These are phyloP conservation scores for Clarias magur DNA, from an alignment of 2,113 vertebrate genomes.

Conservation along the genomic window DNA sequence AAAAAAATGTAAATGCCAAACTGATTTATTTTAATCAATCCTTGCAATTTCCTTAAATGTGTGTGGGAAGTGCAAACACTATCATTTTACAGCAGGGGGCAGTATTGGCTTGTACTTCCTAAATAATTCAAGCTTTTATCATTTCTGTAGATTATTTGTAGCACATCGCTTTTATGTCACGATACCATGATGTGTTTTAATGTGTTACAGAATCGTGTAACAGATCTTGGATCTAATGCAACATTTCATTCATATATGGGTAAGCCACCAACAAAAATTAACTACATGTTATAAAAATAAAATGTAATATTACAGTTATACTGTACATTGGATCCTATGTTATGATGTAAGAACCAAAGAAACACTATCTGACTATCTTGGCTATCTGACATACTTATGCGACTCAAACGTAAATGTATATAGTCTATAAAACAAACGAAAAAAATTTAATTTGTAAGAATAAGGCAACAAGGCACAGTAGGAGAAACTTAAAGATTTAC, in stretches of 20 bases:
- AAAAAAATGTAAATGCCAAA: not conserved
- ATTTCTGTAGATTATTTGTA: not conserved
- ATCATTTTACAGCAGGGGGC: conserved; percentile 58
- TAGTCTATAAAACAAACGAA: not conserved
- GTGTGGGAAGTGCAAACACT: not conserved
- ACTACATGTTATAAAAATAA: not conserved
- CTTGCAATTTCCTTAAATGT: not conserved
- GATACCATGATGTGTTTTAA: not conserved
- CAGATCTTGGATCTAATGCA: not conserved
- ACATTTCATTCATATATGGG: not conserved
- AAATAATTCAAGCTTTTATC: not conserved
- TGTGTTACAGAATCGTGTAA: not conserved
- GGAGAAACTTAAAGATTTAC: not conserved
- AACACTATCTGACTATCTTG: too few species aligned
- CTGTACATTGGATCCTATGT: not conserved
- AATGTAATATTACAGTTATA: not conserved
- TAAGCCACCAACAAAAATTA: not conserved
- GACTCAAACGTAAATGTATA: not conserved
- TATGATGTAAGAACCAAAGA: not conserved
- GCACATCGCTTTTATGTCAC: not conserved
- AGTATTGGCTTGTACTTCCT: conserved; percentile 38
- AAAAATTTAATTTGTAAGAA: not conserved
- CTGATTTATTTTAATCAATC: not conserved
- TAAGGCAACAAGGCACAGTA: not conserved
- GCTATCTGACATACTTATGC: not conserved